Evolutionary conservation across 2,797 vertebrate genomes (phyloP), one percentile per base, ranked within the genome.

Genomic region (Anabacerthia variegaticeps): DNA sequence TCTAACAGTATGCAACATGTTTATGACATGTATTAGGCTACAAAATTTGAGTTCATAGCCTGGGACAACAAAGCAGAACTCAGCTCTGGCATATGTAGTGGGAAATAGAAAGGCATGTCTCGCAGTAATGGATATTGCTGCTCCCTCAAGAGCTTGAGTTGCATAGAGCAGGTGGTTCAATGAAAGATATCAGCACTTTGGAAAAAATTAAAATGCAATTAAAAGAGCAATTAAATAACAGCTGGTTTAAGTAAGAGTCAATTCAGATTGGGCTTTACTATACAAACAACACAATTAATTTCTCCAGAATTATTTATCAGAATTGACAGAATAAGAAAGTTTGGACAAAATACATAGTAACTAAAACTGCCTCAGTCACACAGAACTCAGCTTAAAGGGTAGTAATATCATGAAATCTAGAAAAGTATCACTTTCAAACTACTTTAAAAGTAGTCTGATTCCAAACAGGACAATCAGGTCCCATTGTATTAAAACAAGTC

Each of bases 91-190:
- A 86, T 79, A 90, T 78, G 85, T 93, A 96, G 88, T 66, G 89
- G 92, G 96, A 97, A 96, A 97, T 61, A 88, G 85, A 94, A 97
- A 96, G 87, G 85, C 83, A 88, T 72, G 91, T 93, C 87, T 94
- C 9, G 1, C 28, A 69, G 56, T 89, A 97, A 96, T 96, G 95
- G 96, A 96, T 83, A 92, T 46, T 91, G 80, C 93, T 94, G 95
- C 91, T 97, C 93, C 92, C 96, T 76, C 80, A 90, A 95, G 92
- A 93, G 85, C 52, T 78, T 69, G 89, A 96, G 97, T 91, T 96
- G 89, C 84, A 75, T 10, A 69, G 95, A 96, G 93, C 97, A 98
- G 97, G 97, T 97, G 96, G 95, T 88, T 97, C 96, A 84, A 59
- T 61, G 79, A 71, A 92, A 90, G 72, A 93, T 30, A 93, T 49